Conservation (phyloP, 2,113 vertebrate genomes). For the Ornithorhynchus anatinus region DNA sequence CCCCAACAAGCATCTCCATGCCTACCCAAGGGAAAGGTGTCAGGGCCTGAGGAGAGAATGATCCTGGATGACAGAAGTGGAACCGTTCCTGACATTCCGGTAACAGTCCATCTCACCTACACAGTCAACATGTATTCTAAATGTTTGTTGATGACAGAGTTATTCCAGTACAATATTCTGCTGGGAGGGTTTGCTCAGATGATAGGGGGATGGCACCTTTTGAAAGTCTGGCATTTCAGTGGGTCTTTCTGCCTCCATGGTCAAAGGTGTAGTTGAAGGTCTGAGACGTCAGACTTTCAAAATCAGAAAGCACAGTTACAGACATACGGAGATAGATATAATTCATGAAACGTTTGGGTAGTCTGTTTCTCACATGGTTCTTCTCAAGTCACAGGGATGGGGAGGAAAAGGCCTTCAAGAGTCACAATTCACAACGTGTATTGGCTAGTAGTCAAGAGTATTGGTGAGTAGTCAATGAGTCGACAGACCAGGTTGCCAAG, state of each 20-base stretch:
- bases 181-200: fast-evolving
- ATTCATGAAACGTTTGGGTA: neutral
- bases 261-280: neutral
- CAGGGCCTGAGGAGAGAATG: neutral
- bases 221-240: neutral
- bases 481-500: neutral
- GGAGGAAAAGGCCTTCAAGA: neutral
- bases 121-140: neutral
- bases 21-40: neutral
- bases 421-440: neutral
- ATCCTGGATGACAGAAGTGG: neutral
- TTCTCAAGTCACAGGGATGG: neutral
- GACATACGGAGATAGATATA: neutral
- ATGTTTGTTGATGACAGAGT: neutral
- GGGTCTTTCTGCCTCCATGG: neutral
- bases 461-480: neutral
- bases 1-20: neutral
- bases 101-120: too few species aligned
- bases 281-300: too few species aligned
- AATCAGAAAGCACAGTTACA: too few species aligned
- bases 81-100: neutral
- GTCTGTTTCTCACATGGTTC: neutral
- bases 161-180: neutral
- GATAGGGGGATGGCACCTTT: too few species aligned
- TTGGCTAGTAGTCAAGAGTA: too few species aligned